phyloP scores from a whole-genome alignment of 1,140 invertebrate genomes.

The Hestina assimilis region DNA sequence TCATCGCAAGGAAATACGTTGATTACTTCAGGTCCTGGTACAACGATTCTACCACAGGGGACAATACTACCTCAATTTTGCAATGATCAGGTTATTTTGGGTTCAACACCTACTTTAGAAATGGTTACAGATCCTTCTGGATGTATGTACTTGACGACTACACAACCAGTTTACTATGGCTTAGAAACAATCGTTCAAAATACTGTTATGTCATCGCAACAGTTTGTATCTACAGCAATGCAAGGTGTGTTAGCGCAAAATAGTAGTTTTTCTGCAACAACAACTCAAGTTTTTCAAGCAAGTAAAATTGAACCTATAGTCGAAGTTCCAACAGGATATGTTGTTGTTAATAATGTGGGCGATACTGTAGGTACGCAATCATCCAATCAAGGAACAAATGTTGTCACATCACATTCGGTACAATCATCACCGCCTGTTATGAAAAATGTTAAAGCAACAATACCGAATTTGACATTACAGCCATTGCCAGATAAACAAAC shows the following conservation, averaged over 20 bases:
- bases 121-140: conserved; percentile 84
- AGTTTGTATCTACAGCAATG: conserved; percentile 87
- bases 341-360: conserved; percentile 83
- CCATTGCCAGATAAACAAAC: conserved; percentile 69
- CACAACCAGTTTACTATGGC: conserved; percentile 88
- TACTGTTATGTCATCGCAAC: conserved; percentile 90
- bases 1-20: conserved; percentile 70
- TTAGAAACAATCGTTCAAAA: conserved; percentile 91
- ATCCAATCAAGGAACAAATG: conserved; percentile 55
- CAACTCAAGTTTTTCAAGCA: conserved; percentile 89
- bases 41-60: conserved; percentile 80
- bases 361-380: conserved; percentile 58
- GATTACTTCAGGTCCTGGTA: conserved; percentile 63
- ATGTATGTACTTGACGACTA: conserved; percentile 82
- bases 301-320: conserved; percentile 89
- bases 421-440: conserved; percentile 61
- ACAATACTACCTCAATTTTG: conserved; percentile 83
- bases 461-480: conserved; percentile 75
- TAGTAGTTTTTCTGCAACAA: conserved; percentile 88
- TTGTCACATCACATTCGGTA: conserved; percentile 61
- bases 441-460: conserved; percentile 65
- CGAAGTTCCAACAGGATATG: conserved; percentile 84
- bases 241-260: conserved; percentile 87
- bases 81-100: conserved; percentile 82
- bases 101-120: conserved; percentile 83